These are phyloP conservation scores for Ophthalmolycus amberensis DNA, from an alignment of 2,113 vertebrate genomes.

Conservation along the genomic window DNA sequence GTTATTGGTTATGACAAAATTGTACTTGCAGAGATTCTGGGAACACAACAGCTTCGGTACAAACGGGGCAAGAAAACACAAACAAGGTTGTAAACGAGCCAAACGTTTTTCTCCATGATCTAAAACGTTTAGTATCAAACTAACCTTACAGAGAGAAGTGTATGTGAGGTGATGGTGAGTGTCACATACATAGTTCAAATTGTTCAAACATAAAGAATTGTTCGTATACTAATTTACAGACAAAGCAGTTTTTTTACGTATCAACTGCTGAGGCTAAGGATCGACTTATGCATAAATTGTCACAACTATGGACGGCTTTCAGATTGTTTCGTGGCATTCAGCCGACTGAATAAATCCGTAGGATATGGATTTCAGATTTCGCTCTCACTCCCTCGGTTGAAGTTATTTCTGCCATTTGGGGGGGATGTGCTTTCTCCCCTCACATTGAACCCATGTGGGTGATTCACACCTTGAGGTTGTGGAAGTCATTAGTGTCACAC, in stretches of 20 bases:
- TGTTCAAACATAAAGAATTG: neutral
- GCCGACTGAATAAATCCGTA: neutral
- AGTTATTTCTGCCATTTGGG: neutral
- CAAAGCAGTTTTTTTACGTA: neutral
- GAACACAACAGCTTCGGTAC: neutral
- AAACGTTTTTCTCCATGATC: neutral
- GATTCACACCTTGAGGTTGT: constrained; percentile 8
- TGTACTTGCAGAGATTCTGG: constrained; percentile 1
- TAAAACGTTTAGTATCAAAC: neutral
- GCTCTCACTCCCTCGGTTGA: neutral
- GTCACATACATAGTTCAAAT: neutral
- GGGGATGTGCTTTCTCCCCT: neutral
- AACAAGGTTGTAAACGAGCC: neutral
- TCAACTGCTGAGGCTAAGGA: neutral
- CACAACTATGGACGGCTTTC: neutral
- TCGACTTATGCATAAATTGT: neutral
- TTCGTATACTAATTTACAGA: neutral
- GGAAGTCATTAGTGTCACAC: constrained; percentile 10
- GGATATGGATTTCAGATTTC: constrained; percentile 1
- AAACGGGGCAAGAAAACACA: neutral
- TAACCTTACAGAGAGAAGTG: neutral
- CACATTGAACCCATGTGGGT: neutral
- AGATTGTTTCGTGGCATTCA: neutral
- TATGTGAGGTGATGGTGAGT: neutral
- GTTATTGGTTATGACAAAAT: neutral